Evolutionary conservation across 1,140 invertebrate species (phyloP).

Genomic region (Berghia stephanieae): DNA sequence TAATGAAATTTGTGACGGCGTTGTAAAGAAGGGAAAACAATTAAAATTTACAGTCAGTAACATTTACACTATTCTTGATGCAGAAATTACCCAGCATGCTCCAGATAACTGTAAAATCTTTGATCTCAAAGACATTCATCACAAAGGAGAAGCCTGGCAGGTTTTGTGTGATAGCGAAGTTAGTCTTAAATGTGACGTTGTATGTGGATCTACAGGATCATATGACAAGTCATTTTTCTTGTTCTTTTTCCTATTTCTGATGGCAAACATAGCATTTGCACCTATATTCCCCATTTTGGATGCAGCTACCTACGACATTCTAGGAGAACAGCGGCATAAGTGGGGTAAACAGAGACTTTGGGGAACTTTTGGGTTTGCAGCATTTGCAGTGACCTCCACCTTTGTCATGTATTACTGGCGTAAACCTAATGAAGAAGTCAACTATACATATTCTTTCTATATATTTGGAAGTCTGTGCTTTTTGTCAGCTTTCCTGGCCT

Average conservation of each 20-base stretch:
- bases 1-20: constrained; percentile 29
- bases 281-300: constrained; percentile 35
- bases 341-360: constrained; percentile 37
- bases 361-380: constrained; percentile 37
- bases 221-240: constrained; percentile 34
- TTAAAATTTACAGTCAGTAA: constrained; percentile 29
- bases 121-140: constrained; percentile 45
- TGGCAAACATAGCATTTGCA: constrained; percentile 34
- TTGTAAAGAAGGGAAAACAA: background rate
- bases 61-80: constrained; percentile 31
- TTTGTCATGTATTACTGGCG: constrained; percentile 50
- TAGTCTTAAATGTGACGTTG: constrained; percentile 41
- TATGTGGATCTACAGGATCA: constrained; percentile 34
- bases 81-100: constrained; percentile 29
- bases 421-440: constrained; percentile 31
- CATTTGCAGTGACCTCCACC: constrained; percentile 49
- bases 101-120: constrained; percentile 43
- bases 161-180: constrained; percentile 48
- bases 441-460: constrained; percentile 52
- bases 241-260: constrained; percentile 34
- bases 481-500: constrained; percentile 38
- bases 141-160: constrained; percentile 40
- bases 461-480: constrained; percentile 47
- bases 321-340: constrained; percentile 26
- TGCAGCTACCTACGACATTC: constrained; percentile 32